Evolutionary conservation across 2,113 vertebrate genomes (phyloP).

Genomic region (Ranitomeya imitator): DNA sequence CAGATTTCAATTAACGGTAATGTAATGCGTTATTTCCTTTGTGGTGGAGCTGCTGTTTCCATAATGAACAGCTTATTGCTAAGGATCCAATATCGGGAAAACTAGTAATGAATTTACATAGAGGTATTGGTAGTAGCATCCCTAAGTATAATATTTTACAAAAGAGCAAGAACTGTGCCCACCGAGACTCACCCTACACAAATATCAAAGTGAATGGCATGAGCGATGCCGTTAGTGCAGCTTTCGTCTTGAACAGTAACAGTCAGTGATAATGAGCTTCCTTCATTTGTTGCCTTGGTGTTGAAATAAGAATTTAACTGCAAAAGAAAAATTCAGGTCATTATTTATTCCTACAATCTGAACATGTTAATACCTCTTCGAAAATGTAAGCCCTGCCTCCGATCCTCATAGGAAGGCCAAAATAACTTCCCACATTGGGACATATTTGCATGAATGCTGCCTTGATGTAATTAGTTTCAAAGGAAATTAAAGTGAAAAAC

Average conservation of each 20-base stretch:
- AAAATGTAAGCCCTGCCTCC: no score
- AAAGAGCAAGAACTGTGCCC: neutral
- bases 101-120: neutral
- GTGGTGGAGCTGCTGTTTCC: no score
- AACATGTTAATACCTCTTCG: no score
- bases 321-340: neutral
- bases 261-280: neutral
- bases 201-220: neutral
- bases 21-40: no score
- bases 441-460: no score
- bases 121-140: neutral
- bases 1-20: no score
- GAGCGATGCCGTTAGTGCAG: neutral
- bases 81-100: no score
- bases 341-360: neutral
- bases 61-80: no score
- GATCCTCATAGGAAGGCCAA: no score
- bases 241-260: neutral
- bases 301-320: neutral
- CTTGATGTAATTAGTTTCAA: no score
- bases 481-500: no score
- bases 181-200: neutral
- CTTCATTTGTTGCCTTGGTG: neutral
- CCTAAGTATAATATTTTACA: neutral
- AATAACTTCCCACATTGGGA: no score